Base-by-base conservation (phyloP, 2,113 vertebrate genomes). In the Anoura caudifer region DNA sequence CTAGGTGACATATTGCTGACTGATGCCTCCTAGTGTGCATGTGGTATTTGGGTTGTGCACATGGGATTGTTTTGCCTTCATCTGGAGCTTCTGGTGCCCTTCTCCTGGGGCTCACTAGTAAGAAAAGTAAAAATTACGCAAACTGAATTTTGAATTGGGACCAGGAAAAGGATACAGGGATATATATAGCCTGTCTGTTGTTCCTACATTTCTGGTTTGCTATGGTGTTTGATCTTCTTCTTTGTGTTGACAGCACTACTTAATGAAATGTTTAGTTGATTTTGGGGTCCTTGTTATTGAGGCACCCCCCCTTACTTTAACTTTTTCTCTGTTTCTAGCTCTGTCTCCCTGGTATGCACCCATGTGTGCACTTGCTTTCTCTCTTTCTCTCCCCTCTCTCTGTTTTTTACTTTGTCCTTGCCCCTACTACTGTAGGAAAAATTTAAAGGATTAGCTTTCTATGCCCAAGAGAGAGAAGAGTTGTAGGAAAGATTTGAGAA, bases 71-170 rank as follows among this genome's bases (percentile, higher is more conserved):
- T 88, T 95, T 65, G 50, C 43, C 31, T 90, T 85, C 36, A 10
- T 54, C 26, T 15, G 38, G 31, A 88, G 31, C 38, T 13, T 79
- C 38, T 87, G 24, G 12, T 95, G 26, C 56, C 52, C 41, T 90
- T 69, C 45, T 76, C 9, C 4, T 79, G 36, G 20, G 31, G 8
- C 43, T 43, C 13, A 36, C 7, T 72, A 63, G 79, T 79, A 88
- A 94, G 50, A 90, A 84, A 93, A 87, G 47, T 90, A 87, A 72
- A 90, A 92, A 72, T 43, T 67, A 38, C 47, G 77, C 36, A 92
- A n/a, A 92, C 72, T 63, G 26, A 85, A 77, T 92, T 94, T 92
- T 95, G 22, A 72, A 36, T 82, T 82, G 72, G 56, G 11, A 17
- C 52, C 26, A 77, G 52, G 45, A 80, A 77, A 54, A 95, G 54